Conservation (phyloP, 2,797 vertebrate species). For the Lepus townsendii region DNA sequence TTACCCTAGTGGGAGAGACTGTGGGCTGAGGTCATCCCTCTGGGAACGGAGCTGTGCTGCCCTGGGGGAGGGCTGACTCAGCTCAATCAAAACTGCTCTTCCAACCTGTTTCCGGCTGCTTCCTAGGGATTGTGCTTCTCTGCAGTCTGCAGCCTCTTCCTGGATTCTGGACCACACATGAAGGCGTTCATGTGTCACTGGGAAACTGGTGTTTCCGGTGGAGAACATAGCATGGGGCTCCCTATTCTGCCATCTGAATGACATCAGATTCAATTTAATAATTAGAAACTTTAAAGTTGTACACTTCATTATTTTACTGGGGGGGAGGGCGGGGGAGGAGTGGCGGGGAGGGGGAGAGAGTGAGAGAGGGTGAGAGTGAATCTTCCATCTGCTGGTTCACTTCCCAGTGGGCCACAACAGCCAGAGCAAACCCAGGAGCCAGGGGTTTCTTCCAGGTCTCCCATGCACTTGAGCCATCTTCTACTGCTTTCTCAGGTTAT, state of each 20-base stretch:
- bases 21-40: not conserved
- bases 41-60: no score
- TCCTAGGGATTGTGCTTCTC: not conserved
- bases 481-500: no score
- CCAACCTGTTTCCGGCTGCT: not conserved
- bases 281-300: not conserved
- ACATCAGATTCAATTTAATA: not conserved
- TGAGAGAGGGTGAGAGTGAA: no score
- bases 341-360: no score
- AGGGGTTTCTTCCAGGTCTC: no score
- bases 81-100: not conserved
- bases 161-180: not conserved
- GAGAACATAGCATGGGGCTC: not conserved
- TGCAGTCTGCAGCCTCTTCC: not conserved
- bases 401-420: no score
- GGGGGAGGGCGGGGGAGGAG: no score
- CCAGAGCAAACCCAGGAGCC: no score
- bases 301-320: no score
- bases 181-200: not conserved
- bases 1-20: not conserved
- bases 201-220: not conserved
- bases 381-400: no score
- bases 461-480: no score
- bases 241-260: not conserved
- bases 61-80: not conserved